Base-by-base conservation (phyloP, 1,140 invertebrate species). In the Scaptomyza montana region DNA sequence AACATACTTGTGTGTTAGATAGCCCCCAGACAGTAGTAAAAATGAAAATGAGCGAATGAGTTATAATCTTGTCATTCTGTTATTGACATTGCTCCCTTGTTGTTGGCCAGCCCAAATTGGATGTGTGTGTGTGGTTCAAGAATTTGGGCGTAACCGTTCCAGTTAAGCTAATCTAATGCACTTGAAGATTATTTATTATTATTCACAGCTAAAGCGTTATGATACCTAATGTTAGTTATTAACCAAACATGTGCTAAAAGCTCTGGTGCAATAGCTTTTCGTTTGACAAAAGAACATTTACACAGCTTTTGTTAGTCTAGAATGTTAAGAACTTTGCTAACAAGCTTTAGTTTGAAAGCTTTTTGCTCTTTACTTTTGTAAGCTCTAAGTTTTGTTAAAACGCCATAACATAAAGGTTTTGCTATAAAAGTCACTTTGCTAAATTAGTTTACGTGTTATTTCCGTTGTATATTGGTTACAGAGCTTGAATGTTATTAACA, bases 181-280 rank as follows among this genome's bases (percentile, higher is more conserved):
- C 69, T 74, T 77, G 69, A 65, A 50, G 65, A 80, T 85, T 74
- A 80, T 85, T 85, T 85, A 85, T 85, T 65, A 74, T 74, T 80
- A 77, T 74, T 71, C 21, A 68, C 41, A 66, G 63, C 55, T 45
- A 30, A 66, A 45, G 63, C 69, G 39, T 59, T 72, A 28, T 65
- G 53, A 55, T 57, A 60, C 19, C 65, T 13, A 9, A 68, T 54
- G 54, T 68, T 36, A 54, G 49, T 54, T 67, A 13, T 60, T 12
- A 39, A 12, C 53, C 25, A 10, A 66, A 57, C 25, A 71, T 65
- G 61, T 45, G 36, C 68, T 57, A 64, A 51, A 59, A 72, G 63
- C 54, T 59, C 33, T 16, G 45, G 45, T 19, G 59, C 43, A 30
- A 61, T 39, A 61, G 57, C 45, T 33, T 4, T 1, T 8, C 13